Evolutionary conservation across 30 jellyfish, hydroid and myxozoan species (phyloP), one percentile per base, ranked within the genome.

Genomic region (Hydractinia echinata): DNA sequence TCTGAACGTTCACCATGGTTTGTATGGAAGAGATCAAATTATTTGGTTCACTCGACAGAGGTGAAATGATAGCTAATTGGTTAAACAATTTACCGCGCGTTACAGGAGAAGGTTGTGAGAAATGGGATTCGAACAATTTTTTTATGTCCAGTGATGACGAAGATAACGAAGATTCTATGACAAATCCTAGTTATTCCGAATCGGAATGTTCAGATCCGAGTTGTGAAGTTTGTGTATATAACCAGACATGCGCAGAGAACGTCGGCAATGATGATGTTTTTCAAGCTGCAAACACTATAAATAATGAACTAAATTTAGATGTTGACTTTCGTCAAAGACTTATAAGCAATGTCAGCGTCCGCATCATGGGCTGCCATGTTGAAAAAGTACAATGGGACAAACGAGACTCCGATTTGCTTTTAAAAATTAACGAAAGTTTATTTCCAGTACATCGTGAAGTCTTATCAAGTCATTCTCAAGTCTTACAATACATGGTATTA

Each of bases 371-470:
- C 9, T n/a, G 39, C 74, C 19, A 7, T 6, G 74, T 64, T n/a
- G 74, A 64, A 13, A 64, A 51, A 64, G 74, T 64, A 51, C 19
- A 64, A 64, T 74, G 83, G 83, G 54, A 74, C 30, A 74, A 67
- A 19, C 15, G 30, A 51, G 54, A 49, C 30, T 74, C 83, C 77
- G 83, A 74, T 50, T 21, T 74, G 76, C 64, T 44, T 20, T 4
- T 74, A 7, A 44, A 56, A 30, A 70, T 74, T 14, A 70, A 74
- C 48, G 48, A 53, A 8, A 44, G 50, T n/a, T 53, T 74, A 5
- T 74, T 74, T 74, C 83, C 83, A 14, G 83, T 74, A 44, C 83
- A 74, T 74, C 51, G 54, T 44, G 21, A 19, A 44, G 83, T 74
- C 1, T 50, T 74, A 30, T 74, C 76, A 13, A 30, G 4, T 14